phyloP scores from a whole-genome alignment of 2,888 invertebrate genomes.

The Pammene fasciana region DNA sequence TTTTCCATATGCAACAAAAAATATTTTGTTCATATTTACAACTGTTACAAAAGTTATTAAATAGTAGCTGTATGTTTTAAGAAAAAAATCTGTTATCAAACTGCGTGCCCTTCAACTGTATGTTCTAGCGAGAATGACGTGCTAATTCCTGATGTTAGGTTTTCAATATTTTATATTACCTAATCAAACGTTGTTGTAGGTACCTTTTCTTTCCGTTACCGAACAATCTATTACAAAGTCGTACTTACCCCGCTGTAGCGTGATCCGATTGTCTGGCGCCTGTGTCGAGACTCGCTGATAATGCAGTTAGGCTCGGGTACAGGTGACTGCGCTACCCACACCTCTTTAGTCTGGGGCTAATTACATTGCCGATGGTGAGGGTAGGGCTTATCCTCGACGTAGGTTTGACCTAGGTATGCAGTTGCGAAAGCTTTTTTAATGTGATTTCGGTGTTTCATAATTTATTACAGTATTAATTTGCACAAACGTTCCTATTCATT shows the following conservation, averaged over 20 bases:
- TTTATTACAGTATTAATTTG: too few relatives aligned
- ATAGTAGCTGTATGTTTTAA: too few relatives aligned
- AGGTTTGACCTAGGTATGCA: neutral
- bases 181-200: neutral
- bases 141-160: too few relatives aligned
- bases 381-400: neutral
- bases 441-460: neutral
- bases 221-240: neutral
- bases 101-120: too few relatives aligned
- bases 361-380: conserved; percentile 3
- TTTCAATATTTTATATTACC: too few relatives aligned
- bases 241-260: neutral
- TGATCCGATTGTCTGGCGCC: conserved; percentile 36
- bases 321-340: conserved; percentile 31
- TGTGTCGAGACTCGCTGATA: conserved; percentile 22
- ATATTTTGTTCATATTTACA: too few relatives aligned
- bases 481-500: too few relatives aligned
- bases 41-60: too few relatives aligned
- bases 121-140: too few relatives aligned
- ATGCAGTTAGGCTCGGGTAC: conserved; percentile 33
- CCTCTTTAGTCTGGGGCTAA: conserved; percentile 30
- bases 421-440: neutral
- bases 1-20: too few relatives aligned
- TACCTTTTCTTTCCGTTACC: neutral
- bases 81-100: too few relatives aligned